A percentile compares a stretch with the other conserved stretches of the same genome.
phyloP scores from a whole-genome alignment of 2,797 vertebrate genomes.

The Poecilia picta region DNA sequence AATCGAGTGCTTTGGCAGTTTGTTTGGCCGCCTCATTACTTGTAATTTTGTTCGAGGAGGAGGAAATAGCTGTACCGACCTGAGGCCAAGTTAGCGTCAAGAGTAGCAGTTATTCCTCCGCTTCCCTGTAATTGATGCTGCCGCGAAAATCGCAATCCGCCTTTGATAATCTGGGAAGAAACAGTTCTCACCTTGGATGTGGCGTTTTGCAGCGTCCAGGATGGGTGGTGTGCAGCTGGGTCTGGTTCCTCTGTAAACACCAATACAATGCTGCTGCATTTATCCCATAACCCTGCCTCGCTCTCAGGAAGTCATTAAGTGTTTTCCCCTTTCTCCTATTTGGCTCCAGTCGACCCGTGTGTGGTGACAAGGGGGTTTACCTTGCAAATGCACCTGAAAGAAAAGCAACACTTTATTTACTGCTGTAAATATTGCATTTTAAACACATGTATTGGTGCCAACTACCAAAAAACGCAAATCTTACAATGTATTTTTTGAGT shows the following conservation, averaged over 20 bases:
- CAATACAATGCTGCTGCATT: conserved; percentile 61
- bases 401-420: background rate
- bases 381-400: conserved; percentile 9
- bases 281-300: conserved; percentile 38
- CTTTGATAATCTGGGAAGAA: conserved; percentile 58
- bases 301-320: conserved; percentile 58
- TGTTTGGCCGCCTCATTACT: conserved; percentile 39
- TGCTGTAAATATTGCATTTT: background rate
- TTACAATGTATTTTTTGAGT: no score
- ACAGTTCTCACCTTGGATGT: conserved; percentile 66
- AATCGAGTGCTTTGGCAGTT: conserved; percentile 55
- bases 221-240: conserved; percentile 48
- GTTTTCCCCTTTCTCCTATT: conserved; percentile 52
- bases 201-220: conserved; percentile 49
- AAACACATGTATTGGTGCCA: background rate
- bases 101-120: conserved; percentile 37
- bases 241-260: conserved; percentile 68
- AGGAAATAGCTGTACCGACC: conserved; percentile 26
- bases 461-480: background rate
- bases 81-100: conserved; percentile 31
- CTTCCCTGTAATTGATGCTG: conserved; percentile 54
- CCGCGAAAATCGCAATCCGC: conserved; percentile 14
- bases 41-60: conserved; percentile 44
- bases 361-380: conserved; percentile 15
- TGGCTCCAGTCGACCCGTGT: background rate